Percentiles rank a stretch among this genome's conserved stretches.
phyloP scores from a whole-genome alignment of 2,888 invertebrate species.

The Cryptus viduatorius region DNA sequence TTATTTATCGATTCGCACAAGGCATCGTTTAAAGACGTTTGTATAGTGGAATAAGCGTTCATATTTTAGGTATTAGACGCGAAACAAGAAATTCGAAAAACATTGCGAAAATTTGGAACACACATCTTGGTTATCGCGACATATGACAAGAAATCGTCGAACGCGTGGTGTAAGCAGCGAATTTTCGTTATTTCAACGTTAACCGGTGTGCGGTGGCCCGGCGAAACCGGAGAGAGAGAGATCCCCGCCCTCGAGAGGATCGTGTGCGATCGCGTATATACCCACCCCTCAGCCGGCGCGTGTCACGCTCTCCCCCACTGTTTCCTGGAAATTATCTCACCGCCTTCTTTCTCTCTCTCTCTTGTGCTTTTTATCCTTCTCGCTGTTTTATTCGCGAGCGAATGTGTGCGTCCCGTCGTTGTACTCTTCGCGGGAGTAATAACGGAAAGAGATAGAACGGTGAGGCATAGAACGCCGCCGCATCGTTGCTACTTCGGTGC shows the following conservation, averaged over 20 bases:
- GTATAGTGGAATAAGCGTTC: neutral
- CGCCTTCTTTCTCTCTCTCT: conserved; percentile 5
- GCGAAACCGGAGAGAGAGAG: conserved; percentile 8
- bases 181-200: conserved; percentile 16
- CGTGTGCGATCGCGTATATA: conserved; percentile 2
- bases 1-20: conserved; percentile 58
- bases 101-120: neutral
- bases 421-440: conserved; percentile 5
- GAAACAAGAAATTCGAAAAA: neutral
- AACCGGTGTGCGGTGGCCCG: conserved; percentile 19
- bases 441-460: neutral
- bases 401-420: neutral
- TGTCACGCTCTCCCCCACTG: conserved; percentile 45
- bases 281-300: conserved; percentile 53
- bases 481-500: neutral
- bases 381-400: conserved; percentile 15
- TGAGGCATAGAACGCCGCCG: neutral
- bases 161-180: conserved; percentile 15
- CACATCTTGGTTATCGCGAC: neutral
- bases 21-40: neutral
- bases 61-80: neutral
- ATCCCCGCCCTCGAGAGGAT: conserved; percentile 57
- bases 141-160: neutral
- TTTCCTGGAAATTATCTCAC: conserved; percentile 53
- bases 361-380: neutral